Evolutionary conservation across 2,797 vertebrate species (phyloP), one percentile per base, ranked within the genome.

Genomic region (Trematomus bernacchii): DNA sequence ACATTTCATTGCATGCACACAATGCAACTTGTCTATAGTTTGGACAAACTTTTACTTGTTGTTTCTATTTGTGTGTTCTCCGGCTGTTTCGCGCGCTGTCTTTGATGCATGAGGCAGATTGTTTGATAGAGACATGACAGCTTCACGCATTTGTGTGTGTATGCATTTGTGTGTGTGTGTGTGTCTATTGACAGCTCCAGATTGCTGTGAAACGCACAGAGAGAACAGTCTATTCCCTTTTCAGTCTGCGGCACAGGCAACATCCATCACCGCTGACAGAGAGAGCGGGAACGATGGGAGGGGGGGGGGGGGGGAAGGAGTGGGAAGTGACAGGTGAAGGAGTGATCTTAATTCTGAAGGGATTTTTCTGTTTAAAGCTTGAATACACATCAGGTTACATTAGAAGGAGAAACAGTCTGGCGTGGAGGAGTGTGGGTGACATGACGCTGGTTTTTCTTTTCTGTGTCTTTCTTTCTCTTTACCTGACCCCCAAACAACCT

Each of bases 81-180:
- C 19, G 18, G 60, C 62, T 86, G 77, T 84, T 73, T 71, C 54
- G 18, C 70, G 85, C 48, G 68, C 60, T 66, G 67, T 81, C 77
- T 88, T 72, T 89, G 87, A 92, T 89, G 81, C 68, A 79, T 62
- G 75, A 85, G 83, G 78, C 78, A 81, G 74, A 81, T 76, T 86
- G 86, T 85, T 91, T 92, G 88, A 92, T 91, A 88, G 82, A 93
- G 91, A 91, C 86, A 87, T 91, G 91, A 88, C 88, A 87, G 83
- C 84, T 69, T 85, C 81, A 83, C 80, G 77, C 67, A 58, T 37
- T 9, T 37, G 4, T 37, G 33, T 37, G 33, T 37, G 33, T 37
- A 2, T 37, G 33, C 8, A 9, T 37, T 6, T 37, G 33, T 37
- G 33, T 37, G 33, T 37, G 33, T 37, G 33, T 21, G 47, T 48